phyloP scores from a whole-genome alignment of 2,888 invertebrate genomes.

The Choristoneura rosaceana region DNA sequence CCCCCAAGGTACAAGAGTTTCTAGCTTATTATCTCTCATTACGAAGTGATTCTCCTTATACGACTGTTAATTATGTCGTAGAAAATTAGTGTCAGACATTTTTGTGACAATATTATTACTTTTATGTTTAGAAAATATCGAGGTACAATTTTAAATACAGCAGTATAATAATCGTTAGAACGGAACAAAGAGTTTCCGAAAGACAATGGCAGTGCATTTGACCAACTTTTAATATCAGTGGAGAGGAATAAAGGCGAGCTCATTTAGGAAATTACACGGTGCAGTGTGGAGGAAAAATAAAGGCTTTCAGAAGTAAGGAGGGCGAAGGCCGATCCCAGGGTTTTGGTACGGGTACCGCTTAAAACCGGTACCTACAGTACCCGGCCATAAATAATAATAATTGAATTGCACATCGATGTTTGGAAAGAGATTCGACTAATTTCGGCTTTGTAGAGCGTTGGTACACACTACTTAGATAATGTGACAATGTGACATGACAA shows the following conservation, averaged over 20 bases:
- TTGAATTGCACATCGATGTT: too few species aligned
- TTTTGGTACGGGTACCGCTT: not conserved
- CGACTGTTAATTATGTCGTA: too few species aligned
- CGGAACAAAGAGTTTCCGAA: slow-evolving; percentile 41
- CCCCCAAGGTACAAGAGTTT: too few species aligned
- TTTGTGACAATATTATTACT: not conserved
- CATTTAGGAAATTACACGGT: slow-evolving; percentile 74
- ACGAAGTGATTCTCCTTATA: too few species aligned
- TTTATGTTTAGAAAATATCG: not conserved
- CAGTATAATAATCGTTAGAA: slow-evolving; percentile 58
- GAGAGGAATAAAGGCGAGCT: slow-evolving; percentile 68
- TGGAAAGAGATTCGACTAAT: too few species aligned
- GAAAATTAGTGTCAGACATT: not conserved
- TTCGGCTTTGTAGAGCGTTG: too few species aligned
- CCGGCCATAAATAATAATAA: too few species aligned
- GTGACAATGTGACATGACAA: too few species aligned
- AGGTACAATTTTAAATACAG: slow-evolving; percentile 35
- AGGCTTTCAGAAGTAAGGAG: slow-evolving; percentile 31
- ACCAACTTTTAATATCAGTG: slow-evolving; percentile 73
- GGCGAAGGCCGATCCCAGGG: not conserved
- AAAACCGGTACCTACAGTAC: not conserved
- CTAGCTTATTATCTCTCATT: too few species aligned
- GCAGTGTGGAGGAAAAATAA: slow-evolving; percentile 60
- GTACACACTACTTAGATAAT: too few species aligned
- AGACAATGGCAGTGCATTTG: slow-evolving; percentile 69